Evolutionary conservation across 1,140 invertebrate species (phyloP), one percentile per base, ranked within the genome.

Genomic region (Trachymyrmex septentrionalis): DNA sequence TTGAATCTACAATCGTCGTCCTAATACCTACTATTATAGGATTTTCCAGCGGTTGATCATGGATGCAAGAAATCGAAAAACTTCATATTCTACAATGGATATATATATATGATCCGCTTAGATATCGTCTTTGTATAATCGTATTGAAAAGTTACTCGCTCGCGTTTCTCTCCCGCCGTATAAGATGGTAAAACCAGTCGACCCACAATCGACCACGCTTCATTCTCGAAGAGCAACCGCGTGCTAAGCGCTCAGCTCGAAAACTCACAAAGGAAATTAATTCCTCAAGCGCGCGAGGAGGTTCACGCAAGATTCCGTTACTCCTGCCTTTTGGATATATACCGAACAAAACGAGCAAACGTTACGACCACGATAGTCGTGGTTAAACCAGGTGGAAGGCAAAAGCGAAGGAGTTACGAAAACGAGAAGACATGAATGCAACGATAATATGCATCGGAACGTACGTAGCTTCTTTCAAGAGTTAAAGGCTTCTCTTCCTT

Each of bases 191-290:
- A 14, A 44, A 30, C 24, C 53, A 30, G 64, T 57, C 44, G 24
- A 57, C 53, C 86, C 57, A 66, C 88, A 55, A 92, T 92, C 90
- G 85, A 88, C 85, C 84, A 80, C 87, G 86, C 81, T 71, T 88
- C 85, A 85, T 89, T 87, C 86, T 82, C 63, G 86, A 80, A 89
- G 24, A 81, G 86, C 87, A 86, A 91, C 87, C 85, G 59, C 87
- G 69, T 67, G 38, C 73, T 84, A 55, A 88, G 78, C 86, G 85
- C 80, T 87, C 89, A 38, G 53, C 86, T 87, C 86, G 66, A 91
- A 67, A 92, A 76, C 89, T 91, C 77, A 92, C 91, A 91, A 92
- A 92, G 91, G 87, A 92, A 92, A 92, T 92, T 92, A 91, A 92
- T 92, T 88, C 89, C 86, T 77, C 73, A 44, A 44, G 38, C 9